These are phyloP conservation scores for Drosophila cognata DNA, from an alignment of 2,888 invertebrate species.

Conservation along the genomic window DNA sequence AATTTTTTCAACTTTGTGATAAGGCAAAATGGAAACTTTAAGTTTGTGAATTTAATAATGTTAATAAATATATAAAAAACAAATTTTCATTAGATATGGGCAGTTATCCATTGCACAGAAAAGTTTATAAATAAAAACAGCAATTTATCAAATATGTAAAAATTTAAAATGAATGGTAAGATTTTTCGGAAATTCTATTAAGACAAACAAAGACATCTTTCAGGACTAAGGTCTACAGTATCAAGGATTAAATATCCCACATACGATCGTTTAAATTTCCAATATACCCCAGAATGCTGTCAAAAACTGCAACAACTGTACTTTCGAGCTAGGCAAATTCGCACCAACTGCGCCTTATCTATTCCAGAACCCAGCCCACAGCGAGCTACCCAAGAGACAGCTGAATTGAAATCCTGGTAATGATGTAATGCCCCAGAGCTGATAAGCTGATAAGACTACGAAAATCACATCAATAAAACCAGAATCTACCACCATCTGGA, in stretches of 20 bases:
- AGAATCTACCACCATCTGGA: conserved; percentile 19
- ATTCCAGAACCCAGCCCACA: conserved; percentile 11
- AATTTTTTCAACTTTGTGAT: neutral
- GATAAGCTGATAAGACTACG: conserved; percentile 59
- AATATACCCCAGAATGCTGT: neutral
- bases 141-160: neutral
- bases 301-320: conserved; percentile 14
- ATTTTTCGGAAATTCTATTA: neutral
- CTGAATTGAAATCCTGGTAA: conserved; percentile 55
- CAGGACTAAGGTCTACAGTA: neutral
- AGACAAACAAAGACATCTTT: neutral
- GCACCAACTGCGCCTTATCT: conserved; percentile 29
- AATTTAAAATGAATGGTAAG: neutral
- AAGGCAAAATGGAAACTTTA: neutral
- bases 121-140: neutral
- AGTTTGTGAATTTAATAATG: neutral
- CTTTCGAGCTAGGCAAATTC: conserved; percentile 16
- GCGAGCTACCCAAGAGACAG: conserved; percentile 27
- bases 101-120: neutral
- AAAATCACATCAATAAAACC: conserved; percentile 39
- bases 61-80: neutral
- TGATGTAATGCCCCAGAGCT: conserved; percentile 16
- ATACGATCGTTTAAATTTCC: neutral
- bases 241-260: neutral
- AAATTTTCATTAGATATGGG: neutral